Percentiles rank a stretch among this genome's conserved stretches.
These are phyloP conservation scores for Nyleta sp. DNA, from an alignment of 2,888 invertebrate genomes.

Conservation along the genomic window DNA sequence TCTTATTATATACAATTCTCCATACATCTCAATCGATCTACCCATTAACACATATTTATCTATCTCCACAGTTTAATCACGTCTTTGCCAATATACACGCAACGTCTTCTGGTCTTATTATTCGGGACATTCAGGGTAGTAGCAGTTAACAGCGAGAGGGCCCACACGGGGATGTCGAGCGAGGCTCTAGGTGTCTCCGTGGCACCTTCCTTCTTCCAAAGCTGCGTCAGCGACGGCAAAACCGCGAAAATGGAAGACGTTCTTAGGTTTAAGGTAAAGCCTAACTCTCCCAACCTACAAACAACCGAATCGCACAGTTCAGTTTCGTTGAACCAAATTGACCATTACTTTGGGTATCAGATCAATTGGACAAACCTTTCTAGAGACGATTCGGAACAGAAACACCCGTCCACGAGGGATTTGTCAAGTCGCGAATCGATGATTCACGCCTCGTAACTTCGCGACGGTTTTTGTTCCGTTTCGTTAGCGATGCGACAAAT, in stretches of 20 bases:
- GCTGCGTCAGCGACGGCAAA: slow-evolving; percentile 97
- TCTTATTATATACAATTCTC: no score
- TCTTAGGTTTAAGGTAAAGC: slow-evolving; percentile 95
- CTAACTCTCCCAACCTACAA: no score
- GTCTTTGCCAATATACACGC: slow-evolving; percentile 94
- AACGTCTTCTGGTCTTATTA: slow-evolving; percentile 95
- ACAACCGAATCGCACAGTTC: no score
- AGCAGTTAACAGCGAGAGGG: slow-evolving; percentile 94
- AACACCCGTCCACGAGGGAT: no score
- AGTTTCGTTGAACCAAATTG: no score
- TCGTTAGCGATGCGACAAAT: slow-evolving; percentile 22
- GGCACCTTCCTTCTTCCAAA: slow-evolving; percentile 98
- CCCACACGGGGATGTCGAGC: slow-evolving; percentile 96
- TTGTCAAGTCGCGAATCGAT: no score
- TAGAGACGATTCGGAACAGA: no score
- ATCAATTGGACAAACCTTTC: no score
- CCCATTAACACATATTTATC: neutral
- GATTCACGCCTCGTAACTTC: no score
- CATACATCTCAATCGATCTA: no score
- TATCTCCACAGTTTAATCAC: slow-evolving; percentile 89
- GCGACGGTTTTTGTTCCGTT: slow-evolving; percentile 21
- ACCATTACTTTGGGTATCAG: no score
- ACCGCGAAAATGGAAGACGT: slow-evolving; percentile 98
- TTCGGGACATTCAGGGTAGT: slow-evolving; percentile 99
- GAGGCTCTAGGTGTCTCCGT: slow-evolving; percentile 98